These are phyloP conservation scores for Cherax quadricarinatus DNA, from an alignment of 1,140 invertebrate species.

Conservation along the genomic window DNA sequence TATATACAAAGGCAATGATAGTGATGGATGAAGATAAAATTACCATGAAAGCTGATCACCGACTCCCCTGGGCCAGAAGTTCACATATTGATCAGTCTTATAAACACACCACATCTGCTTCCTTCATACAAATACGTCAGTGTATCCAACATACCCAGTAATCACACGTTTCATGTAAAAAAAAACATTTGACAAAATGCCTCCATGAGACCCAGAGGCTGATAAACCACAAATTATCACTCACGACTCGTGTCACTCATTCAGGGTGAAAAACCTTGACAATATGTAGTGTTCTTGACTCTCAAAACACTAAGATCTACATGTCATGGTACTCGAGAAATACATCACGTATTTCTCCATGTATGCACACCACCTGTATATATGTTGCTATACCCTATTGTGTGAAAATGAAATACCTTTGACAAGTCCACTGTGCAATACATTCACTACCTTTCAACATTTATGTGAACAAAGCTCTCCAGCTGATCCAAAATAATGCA, in stretches of 20 bases:
- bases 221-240: not conserved
- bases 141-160: not conserved
- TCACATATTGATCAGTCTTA: not conserved
- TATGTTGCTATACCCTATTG: constrained; percentile 23
- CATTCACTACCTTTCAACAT: constrained; percentile 38
- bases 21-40: constrained; percentile 12
- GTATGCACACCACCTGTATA: constrained; percentile 29
- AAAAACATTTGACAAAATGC: constrained; percentile 6
- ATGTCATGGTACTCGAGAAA: constrained; percentile 26
- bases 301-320: constrained; percentile 41
- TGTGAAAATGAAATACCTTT: constrained; percentile 41
- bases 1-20: constrained; percentile 28
- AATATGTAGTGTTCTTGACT: constrained; percentile 32
- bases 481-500: constrained; percentile 21
- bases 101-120: constrained; percentile 7
- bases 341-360: constrained; percentile 16
- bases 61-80: constrained; percentile 20
- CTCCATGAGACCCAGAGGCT: not conserved
- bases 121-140: not conserved
- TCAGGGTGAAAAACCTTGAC: constrained; percentile 25
- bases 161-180: not conserved
- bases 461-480: constrained; percentile 22
- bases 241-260: constrained; percentile 26
- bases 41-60: not conserved
- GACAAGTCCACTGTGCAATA: constrained; percentile 36